These are phyloP conservation scores for Pica pica DNA, from an alignment of 2,113 vertebrate genomes.

Conservation along the genomic window DNA sequence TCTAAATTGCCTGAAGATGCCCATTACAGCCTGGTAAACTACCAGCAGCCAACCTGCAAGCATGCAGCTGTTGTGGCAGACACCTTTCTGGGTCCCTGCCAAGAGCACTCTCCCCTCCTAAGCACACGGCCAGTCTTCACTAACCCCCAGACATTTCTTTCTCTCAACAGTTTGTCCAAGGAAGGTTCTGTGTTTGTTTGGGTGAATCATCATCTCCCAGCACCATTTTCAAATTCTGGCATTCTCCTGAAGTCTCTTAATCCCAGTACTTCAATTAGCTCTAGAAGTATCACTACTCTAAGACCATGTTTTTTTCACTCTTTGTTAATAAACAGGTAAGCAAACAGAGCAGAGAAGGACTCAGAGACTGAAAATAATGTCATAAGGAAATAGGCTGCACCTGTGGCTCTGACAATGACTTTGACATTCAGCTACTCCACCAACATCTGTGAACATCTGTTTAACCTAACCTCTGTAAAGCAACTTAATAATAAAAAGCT, in stretches of 20 bases:
- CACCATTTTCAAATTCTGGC: accelerated
- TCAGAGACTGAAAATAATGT: neutral
- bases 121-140: neutral
- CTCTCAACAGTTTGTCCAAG: neutral
- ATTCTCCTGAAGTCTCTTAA: neutral
- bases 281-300: neutral
- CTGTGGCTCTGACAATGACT: neutral
- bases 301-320: neutral
- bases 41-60: accelerated
- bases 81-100: accelerated
- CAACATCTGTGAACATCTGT: neutral
- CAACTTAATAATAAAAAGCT: neutral
- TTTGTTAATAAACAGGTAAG: neutral
- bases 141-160: neutral
- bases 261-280: neutral
- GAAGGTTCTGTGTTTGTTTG: neutral
- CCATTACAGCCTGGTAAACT: neutral
- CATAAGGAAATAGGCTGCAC: neutral
- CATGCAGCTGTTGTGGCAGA: neutral
- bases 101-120: neutral
- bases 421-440: neutral
- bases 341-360: neutral
- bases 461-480: neutral
- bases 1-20: neutral
- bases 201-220: neutral